These are phyloP conservation scores for Nebria salina DNA, from an alignment of 2,888 invertebrate species.

Conservation along the genomic window DNA sequence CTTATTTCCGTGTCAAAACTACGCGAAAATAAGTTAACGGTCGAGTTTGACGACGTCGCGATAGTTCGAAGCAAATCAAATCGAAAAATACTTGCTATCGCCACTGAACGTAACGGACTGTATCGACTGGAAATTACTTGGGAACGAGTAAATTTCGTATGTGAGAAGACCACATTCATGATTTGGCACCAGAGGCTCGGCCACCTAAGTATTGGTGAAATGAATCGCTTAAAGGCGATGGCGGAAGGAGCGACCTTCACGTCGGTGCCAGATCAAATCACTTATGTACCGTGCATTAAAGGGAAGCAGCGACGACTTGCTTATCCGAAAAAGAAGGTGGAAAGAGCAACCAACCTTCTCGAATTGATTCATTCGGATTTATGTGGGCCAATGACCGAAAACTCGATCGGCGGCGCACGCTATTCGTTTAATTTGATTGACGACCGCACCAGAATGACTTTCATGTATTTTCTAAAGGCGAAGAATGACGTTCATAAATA, in stretches of 20 bases:
- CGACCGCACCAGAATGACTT: conserved; percentile 52
- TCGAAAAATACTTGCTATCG: conserved; percentile 10
- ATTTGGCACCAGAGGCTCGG: conserved; percentile 40
- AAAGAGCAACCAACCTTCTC: conserved; percentile 49
- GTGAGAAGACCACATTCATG: not conserved
- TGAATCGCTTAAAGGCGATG: conserved; percentile 25
- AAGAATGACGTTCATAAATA: conserved; percentile 52
- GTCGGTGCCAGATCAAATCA: conserved; percentile 44
- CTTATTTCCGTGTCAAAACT: conserved; percentile 24
- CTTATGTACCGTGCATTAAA: conserved; percentile 50
- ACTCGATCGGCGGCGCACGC: conserved; percentile 49
- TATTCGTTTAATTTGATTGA: conserved; percentile 55
- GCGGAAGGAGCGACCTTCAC: conserved; percentile 19
- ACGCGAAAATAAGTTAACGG: conserved; percentile 22
- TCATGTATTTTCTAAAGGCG: conserved; percentile 51
- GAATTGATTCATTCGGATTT: conserved; percentile 52
- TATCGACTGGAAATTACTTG: no score
- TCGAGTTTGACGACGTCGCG: conserved; percentile 9
- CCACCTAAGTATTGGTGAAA: conserved; percentile 16
- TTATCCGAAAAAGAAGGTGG: conserved; percentile 48
- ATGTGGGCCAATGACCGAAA: conserved; percentile 50
- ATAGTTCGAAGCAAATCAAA: conserved; percentile 20
- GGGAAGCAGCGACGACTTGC: conserved; percentile 53
- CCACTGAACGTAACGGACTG: conserved; percentile 3
- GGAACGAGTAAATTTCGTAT: conserved; percentile 12